Evolutionary conservation across 2,888 invertebrate species (phyloP).

Genomic region (Amphimallon solstitiale): DNA sequence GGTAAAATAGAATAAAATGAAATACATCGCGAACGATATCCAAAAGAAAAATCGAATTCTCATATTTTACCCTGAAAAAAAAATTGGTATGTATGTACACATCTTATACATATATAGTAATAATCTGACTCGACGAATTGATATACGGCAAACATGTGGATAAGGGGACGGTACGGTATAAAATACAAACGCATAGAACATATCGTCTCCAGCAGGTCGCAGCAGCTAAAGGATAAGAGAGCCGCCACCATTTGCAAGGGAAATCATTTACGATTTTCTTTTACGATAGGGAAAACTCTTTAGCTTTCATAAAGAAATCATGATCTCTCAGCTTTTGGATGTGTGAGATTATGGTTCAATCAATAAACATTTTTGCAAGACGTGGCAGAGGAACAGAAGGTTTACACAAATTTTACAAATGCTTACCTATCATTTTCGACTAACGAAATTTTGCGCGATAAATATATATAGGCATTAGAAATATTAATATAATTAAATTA

Average conservation of each 20-base stretch:
- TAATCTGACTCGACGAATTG: constrained; percentile 25
- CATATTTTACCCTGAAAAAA: constrained; percentile 1
- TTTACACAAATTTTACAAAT: too few species aligned
- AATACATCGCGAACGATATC: constrained; percentile 17
- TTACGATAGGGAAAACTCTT: not conserved
- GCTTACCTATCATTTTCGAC: too few species aligned
- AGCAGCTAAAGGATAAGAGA: not conserved
- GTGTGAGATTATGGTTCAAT: too few species aligned
- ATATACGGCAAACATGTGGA: not conserved
- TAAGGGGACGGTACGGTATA: not conserved
- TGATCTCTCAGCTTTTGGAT: too few species aligned
- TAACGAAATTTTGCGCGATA: too few species aligned
- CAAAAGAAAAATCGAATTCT: constrained; percentile 15
- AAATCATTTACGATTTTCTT: constrained; percentile 21
- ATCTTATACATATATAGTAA: too few species aligned
- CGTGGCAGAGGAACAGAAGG: too few species aligned
- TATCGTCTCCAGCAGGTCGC: not conserved
- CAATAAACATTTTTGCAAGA: too few species aligned
- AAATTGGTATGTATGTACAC: not conserved
- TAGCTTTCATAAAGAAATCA: too few species aligned
- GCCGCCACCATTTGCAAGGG: not conserved
- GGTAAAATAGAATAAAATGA: constrained; percentile 7
- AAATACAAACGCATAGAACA: not conserved
- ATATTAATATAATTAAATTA: too few species aligned
- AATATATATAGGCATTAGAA: too few species aligned